phyloP scores from a whole-genome alignment of 1,140 invertebrate genomes.

The Plectrocnemia conspersa region DNA sequence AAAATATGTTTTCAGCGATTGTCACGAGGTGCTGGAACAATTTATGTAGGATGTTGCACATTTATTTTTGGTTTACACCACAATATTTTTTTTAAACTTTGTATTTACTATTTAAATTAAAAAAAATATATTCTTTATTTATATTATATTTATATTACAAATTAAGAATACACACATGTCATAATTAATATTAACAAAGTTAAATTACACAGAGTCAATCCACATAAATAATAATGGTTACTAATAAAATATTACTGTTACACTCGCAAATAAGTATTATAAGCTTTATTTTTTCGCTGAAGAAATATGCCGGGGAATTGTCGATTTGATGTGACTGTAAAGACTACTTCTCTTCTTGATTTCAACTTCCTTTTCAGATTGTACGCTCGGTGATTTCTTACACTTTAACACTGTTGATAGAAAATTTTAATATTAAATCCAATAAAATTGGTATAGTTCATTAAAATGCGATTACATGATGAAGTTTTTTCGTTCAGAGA shows the following conservation, averaged over 20 bases:
- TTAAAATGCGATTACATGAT: background rate
- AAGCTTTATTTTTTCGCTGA: slow-evolving; percentile 18
- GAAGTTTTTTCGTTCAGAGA: slow-evolving; percentile 18
- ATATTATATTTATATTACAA: too few species aligned
- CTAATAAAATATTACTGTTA: background rate
- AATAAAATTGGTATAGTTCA: background rate
- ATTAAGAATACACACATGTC: too few species aligned
- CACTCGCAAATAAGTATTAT: background rate
- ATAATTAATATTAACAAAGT: too few species aligned
- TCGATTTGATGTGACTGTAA: slow-evolving; percentile 46
- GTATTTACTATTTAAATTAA: too few species aligned
- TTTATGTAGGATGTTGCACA: too few species aligned
- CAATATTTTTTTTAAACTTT: too few species aligned
- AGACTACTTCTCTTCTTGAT: slow-evolving; percentile 19
- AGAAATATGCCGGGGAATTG: slow-evolving; percentile 41
- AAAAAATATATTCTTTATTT: too few species aligned
- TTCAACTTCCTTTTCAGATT: slow-evolving; percentile 9
- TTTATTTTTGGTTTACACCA: too few species aligned
- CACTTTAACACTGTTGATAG: background rate
- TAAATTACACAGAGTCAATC: too few species aligned
- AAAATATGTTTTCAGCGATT: too few species aligned
- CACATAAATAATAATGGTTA: too few species aligned
- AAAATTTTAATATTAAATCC: background rate
- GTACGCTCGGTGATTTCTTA: slow-evolving; percentile 9
- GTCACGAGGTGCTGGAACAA: too few species aligned